Conservation (phyloP, 2,797 vertebrate species). For the Epinephelus malabaricus region DNA sequence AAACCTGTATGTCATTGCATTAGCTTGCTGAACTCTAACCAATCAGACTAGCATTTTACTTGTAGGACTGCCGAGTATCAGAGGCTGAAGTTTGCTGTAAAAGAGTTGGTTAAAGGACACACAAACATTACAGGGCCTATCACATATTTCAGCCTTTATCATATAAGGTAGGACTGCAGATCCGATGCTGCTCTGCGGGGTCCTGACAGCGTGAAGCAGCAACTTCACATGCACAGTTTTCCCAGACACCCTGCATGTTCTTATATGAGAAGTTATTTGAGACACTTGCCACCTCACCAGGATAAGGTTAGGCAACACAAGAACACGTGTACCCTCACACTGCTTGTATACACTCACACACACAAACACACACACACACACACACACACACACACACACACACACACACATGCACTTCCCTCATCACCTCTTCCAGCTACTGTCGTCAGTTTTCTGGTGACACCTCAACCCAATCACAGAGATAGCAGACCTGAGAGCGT, state of each 20-base stretch:
- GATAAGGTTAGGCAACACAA: constrained; percentile 63
- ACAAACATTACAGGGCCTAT: neutral
- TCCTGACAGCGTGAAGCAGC: constrained; percentile 38
- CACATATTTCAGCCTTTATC: constrained; percentile 19
- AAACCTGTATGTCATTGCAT: neutral
- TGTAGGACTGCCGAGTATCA: neutral
- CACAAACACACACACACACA: neutral
- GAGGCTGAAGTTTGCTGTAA: neutral
- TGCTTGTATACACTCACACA: constrained; percentile 10
- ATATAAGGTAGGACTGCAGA: constrained; percentile 37
- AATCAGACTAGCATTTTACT: neutral
- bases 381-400: constrained; percentile 24
- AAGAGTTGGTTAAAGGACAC: neutral
- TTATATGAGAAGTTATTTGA: constrained; percentile 58
- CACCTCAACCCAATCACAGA: constrained; percentile 56
- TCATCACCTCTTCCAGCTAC: constrained; percentile 64
- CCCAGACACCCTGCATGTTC: constrained; percentile 47
- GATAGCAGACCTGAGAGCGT: constrained; percentile 68
- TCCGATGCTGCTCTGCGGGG: constrained; percentile 20
- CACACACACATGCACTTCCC: constrained; percentile 31
- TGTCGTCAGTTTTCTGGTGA: constrained; percentile 54
- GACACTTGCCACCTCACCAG: constrained; percentile 68
- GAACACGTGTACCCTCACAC: constrained; percentile 28
- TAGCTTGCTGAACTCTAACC: neutral
- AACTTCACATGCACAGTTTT: constrained; percentile 38